Percentiles rank a stretch among this genome's conserved stretches.
phyloP scores from a whole-genome alignment of 2,888 invertebrate genomes.

The Bombylius discolor region DNA sequence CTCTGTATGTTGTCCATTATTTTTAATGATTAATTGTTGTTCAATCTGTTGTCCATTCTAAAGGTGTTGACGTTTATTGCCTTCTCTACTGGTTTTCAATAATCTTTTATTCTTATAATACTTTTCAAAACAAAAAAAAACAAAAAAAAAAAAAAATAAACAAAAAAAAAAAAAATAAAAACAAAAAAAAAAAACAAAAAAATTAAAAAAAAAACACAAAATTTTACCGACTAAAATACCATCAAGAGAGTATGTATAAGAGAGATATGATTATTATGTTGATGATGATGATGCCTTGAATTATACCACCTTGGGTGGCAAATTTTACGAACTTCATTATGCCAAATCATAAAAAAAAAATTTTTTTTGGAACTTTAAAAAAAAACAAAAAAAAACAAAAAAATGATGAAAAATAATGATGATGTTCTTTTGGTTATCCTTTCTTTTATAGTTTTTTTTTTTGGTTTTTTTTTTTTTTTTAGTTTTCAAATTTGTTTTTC shows the following conservation, averaged over 20 bases:
- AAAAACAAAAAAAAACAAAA: too few relatives aligned
- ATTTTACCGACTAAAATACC: neutral
- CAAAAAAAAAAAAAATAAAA: too few relatives aligned
- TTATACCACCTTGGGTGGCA: constrained; percentile 7
- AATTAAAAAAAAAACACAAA: neutral
- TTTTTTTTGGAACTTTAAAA: neutral
- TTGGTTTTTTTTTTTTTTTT: too few relatives aligned
- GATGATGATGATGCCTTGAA: neutral
- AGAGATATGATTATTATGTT: neutral
- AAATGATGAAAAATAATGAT: neutral
- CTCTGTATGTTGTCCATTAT: constrained; percentile 4
- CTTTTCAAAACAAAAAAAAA: too few relatives aligned
- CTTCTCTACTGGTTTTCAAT: constrained; percentile 5
- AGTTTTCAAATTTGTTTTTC: too few relatives aligned
- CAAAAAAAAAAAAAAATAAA: too few relatives aligned
- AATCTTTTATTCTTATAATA: neutral
- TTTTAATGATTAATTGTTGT: constrained; percentile 6
- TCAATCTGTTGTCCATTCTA: constrained; percentile 8
- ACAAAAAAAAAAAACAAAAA: too few relatives aligned
- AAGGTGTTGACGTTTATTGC: constrained; percentile 10
- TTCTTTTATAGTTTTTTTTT: too few relatives aligned
- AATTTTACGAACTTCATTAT: constrained; percentile 11
- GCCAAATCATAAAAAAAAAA: constrained; percentile 3
- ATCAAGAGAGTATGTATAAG: neutral
- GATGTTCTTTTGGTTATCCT: neutral